Evolutionary conservation across 2,113 vertebrate species (phyloP).

Genomic region (Rattus rattus): DNA sequence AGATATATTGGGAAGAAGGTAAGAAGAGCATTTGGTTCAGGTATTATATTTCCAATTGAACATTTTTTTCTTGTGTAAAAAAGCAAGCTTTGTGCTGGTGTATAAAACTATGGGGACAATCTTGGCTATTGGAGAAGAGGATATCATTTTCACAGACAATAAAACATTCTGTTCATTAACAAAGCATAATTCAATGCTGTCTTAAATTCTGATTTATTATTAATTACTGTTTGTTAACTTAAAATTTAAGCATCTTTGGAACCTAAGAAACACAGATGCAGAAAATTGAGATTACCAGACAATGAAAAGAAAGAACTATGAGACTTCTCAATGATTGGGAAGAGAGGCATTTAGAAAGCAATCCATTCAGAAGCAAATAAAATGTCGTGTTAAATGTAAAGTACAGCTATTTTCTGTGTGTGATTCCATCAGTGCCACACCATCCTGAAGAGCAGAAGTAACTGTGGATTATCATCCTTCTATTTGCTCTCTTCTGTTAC

Average conservation of each 20-base stretch:
- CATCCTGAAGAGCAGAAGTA: conserved; percentile 84
- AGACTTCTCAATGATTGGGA: conserved; percentile 84
- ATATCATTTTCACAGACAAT: conserved; percentile 26
- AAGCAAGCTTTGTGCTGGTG: not conserved
- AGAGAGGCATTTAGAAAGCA: conserved; percentile 80
- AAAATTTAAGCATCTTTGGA: conserved; percentile 87
- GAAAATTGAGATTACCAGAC: conserved; percentile 84
- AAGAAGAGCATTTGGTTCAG: conserved; percentile 68
- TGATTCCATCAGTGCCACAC: conserved; percentile 86
- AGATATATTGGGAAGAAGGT: conserved; percentile 74
- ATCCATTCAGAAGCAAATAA: conserved; percentile 84
- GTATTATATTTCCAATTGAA: conserved; percentile 14
- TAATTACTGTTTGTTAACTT: conserved; percentile 84
- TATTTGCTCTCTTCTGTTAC: conserved; percentile 86
- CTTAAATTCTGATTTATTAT: conserved; percentile 86
- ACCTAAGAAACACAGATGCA: conserved; percentile 86
- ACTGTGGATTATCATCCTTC: conserved; percentile 84
- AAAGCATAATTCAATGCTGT: conserved; percentile 86
- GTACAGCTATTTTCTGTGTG: conserved; percentile 82
- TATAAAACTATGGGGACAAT: conserved; percentile 5
- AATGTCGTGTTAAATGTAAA: conserved; percentile 86
- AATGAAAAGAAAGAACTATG: conserved; percentile 80
- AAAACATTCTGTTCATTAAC: conserved; percentile 78
- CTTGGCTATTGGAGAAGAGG: not conserved
- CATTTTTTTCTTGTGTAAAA: conserved; percentile 25